A percentile compares a stretch with the other conserved stretches of the same genome.
Evolutionary conservation across 1,140 invertebrate species (phyloP).

Genomic region (Galleria mellonella): DNA sequence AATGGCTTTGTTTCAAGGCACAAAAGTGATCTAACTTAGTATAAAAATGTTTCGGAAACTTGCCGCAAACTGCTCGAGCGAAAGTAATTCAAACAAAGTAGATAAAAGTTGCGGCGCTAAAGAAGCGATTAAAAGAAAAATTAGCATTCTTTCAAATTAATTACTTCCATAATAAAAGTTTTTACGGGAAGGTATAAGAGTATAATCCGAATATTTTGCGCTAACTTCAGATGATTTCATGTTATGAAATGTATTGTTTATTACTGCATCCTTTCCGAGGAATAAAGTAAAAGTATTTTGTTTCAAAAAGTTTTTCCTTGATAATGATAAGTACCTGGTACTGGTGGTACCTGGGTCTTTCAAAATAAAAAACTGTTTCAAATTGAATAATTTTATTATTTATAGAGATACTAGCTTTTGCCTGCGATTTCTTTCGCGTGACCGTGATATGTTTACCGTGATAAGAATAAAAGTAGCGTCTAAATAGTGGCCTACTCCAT

Average conservation of each 20-base stretch:
- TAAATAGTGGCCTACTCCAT: too few species aligned
- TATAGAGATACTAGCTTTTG: too few species aligned
- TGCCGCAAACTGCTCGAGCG: conserved; percentile 47
- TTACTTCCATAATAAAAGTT: conserved; percentile 64
- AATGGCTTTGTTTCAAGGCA: conserved; percentile 24
- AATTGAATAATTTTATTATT: too few species aligned
- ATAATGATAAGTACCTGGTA: too few species aligned
- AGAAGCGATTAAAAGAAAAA: conserved; percentile 70
- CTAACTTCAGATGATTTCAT: conserved; percentile 20
- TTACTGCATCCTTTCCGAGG: conserved; percentile 10
- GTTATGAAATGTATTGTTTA: conserved; percentile 13
- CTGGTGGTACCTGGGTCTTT: too few species aligned
- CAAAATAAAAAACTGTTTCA: conserved; percentile 3
- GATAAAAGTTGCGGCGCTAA: conserved; percentile 68
- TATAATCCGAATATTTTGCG: conserved; percentile 40
- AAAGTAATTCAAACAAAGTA: conserved; percentile 70
- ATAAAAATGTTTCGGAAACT: conserved; percentile 43
- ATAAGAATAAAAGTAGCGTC: too few species aligned
- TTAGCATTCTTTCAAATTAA: conserved; percentile 70
- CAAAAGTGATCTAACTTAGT: conserved; percentile 30
- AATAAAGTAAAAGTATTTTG: not conserved
- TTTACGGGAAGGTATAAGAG: conserved; percentile 41
- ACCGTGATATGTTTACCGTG: too few species aligned
- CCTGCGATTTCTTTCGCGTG: too few species aligned
- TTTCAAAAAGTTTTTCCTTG: conserved; percentile 2